Percentiles rank a stretch among this genome's conserved stretches.
Conservation (phyloP, 2,113 vertebrate species). For the Speoplatyrhinus poulsoni region DNA sequence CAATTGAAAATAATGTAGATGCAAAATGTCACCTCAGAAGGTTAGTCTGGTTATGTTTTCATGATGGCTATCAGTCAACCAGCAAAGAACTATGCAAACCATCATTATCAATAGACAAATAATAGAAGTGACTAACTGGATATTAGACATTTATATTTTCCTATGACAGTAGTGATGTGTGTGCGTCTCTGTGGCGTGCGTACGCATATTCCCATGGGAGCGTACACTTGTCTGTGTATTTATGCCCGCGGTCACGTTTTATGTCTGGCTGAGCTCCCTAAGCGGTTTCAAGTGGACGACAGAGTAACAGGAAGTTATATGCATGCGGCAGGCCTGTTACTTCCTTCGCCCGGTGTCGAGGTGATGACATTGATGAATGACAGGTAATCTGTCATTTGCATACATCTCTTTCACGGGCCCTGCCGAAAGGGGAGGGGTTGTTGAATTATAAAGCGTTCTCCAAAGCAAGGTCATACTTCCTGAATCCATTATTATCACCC, state of each 20-base stretch:
- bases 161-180: not conserved
- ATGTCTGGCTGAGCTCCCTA: constrained; percentile 26
- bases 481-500: constrained; percentile 22
- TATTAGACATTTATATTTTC: not conserved
- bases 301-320: constrained; percentile 62
- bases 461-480: constrained; percentile 59
- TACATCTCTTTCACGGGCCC: constrained; percentile 45
- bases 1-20: too few species aligned
- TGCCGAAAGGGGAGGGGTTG: constrained; percentile 19
- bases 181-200: not conserved
- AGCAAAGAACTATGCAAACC: too few species aligned
- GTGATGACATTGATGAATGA: constrained; percentile 64
- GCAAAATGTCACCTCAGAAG: too few species aligned
- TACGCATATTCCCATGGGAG: not conserved
- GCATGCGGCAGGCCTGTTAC: constrained; percentile 36
- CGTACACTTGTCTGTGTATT: not conserved
- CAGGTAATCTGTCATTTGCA: constrained; percentile 60
- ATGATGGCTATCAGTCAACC: too few species aligned
- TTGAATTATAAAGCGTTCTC: constrained; percentile 53
- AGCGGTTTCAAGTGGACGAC: constrained; percentile 33
- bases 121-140: too few species aligned
- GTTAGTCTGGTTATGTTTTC: too few species aligned
- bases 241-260: constrained; percentile 2
- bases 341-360: constrained; percentile 54
- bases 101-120: too few species aligned